Percentiles rank a stretch among this genome's conserved stretches.
Evolutionary conservation across 2,113 vertebrate species (phyloP).

Genomic region (Ia io): DNA sequence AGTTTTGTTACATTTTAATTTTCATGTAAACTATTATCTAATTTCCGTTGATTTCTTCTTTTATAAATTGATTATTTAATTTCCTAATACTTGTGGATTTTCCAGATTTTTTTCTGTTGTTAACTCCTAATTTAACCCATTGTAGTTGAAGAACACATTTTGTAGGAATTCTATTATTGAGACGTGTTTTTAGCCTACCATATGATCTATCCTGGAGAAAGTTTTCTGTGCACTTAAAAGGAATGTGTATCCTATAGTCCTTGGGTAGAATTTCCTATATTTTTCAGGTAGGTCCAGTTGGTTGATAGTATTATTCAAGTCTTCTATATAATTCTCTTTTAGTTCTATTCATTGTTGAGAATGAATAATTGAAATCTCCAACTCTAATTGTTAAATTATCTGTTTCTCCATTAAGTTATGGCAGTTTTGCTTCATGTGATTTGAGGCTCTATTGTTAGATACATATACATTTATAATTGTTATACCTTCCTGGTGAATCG

Average conservation of each 20-base stretch:
- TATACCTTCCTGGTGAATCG: too few species aligned
- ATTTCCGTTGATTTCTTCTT: not conserved
- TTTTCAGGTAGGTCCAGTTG: not conserved
- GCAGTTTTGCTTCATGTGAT: too few species aligned
- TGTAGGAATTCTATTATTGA: not conserved
- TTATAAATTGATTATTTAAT: not conserved
- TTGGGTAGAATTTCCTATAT: not conserved
- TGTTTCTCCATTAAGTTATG: not conserved
- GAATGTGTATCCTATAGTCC: too few species aligned
- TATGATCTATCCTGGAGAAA: not conserved
- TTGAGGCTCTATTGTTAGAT: too few species aligned
- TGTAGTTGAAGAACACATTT: not conserved
- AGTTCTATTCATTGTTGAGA: not conserved
- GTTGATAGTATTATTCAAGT: not conserved
- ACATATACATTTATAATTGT: too few species aligned
- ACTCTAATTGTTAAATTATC: not conserved
- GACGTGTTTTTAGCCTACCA: not conserved
- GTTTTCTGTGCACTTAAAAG: not conserved
- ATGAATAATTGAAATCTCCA: not conserved
- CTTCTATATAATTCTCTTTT: not conserved
- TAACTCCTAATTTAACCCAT: not conserved
- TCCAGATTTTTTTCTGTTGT: not conserved
- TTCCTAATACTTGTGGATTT: not conserved
- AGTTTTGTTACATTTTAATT: not conserved
- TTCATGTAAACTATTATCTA: not conserved